Conservation (phyloP, 2,888 invertebrate genomes). For the Heliconius charithonia region DNA sequence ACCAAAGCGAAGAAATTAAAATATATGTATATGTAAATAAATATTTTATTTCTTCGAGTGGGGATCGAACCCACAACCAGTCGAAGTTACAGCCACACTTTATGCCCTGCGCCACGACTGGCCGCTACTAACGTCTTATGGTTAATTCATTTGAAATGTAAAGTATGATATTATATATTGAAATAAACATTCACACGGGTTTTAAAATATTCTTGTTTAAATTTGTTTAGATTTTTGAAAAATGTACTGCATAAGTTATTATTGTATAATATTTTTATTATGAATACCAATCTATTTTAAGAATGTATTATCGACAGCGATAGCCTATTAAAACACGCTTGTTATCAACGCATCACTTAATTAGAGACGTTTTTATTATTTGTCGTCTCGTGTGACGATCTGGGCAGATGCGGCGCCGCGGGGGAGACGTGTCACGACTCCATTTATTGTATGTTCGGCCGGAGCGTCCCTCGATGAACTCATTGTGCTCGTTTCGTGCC, state of each 20-base stretch:
- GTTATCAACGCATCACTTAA: conserved; percentile 48
- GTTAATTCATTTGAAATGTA: background rate
- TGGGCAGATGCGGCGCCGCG: conserved; percentile 63
- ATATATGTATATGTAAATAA: too few species aligned
- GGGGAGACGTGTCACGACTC: conserved; percentile 69
- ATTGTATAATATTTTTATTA: conserved; percentile 3
- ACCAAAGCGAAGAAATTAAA: too few species aligned
- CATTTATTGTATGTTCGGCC: conserved; percentile 50
- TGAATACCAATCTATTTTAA: background rate
- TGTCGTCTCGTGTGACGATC: conserved; percentile 56
- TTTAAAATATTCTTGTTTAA: background rate
- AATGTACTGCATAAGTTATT: background rate
- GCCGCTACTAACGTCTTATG: background rate
- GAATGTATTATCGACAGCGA: background rate
- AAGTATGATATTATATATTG: background rate
- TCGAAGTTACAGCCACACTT: too few species aligned
- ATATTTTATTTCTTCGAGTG: too few species aligned
- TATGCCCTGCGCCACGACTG: too few species aligned
- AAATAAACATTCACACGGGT: background rate
- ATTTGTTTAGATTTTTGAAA: background rate
- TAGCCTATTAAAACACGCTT: conserved; percentile 13
- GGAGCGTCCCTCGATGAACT: conserved; percentile 58
- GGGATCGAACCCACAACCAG: too few species aligned
- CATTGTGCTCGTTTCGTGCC: conserved; percentile 54
- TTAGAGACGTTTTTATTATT: conserved; percentile 61